Base-by-base conservation (phyloP, 2,888 invertebrate genomes). In the Apoderus coryli region DNA sequence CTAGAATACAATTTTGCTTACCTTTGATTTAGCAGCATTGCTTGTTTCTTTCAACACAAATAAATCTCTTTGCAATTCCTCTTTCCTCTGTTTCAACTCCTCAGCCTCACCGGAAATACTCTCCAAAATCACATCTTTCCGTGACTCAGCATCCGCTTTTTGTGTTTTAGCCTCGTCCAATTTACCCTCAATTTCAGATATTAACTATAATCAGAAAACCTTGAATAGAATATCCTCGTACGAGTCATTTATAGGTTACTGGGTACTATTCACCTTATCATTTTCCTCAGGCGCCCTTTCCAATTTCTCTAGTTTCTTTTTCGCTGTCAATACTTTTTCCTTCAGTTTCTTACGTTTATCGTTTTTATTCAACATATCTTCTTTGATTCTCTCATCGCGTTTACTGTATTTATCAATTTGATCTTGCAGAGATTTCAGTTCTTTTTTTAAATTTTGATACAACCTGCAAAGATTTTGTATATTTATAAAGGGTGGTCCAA, bases 281-380 rank as follows among this genome's bases (percentile, higher is more conserved):
- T 79, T 81, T 49, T 81, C 78, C 16, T 75, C 75, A 0, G 90
- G 90, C 4, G 76, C 53, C 35, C 61, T 64, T 38, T 63, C 53
- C 10, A 77, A 51, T 26, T 75, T 71, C 25, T 65, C 72, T 2
- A 89, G 60, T 52, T 82, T 74, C n/a, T 60, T 60, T 41, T 64
- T 68, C 50, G 78, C 74, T 47, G 70, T 65, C 33, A 67, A 72
- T 2, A 84, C 53, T 10, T 71, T 63, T 27, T 72, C 68, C 36
- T 76, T 75, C 14, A 78, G 65, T 47, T 78, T 76, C 51, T 84
- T 85, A 38, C 76, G 67, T 40, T 77, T 75, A 43, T 75, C 77
- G 44, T 76, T 84, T 1, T 67, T 64, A 39, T 73, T 71, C 1
- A 69, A 64, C 49, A 73, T 67, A 30, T 77, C 76, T 2, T 73